A percentile compares a stretch with the other conserved stretches of the same genome.
These are phyloP conservation scores for Procavia capensis DNA, from an alignment of 2,113 vertebrate species.

Conservation along the genomic window DNA sequence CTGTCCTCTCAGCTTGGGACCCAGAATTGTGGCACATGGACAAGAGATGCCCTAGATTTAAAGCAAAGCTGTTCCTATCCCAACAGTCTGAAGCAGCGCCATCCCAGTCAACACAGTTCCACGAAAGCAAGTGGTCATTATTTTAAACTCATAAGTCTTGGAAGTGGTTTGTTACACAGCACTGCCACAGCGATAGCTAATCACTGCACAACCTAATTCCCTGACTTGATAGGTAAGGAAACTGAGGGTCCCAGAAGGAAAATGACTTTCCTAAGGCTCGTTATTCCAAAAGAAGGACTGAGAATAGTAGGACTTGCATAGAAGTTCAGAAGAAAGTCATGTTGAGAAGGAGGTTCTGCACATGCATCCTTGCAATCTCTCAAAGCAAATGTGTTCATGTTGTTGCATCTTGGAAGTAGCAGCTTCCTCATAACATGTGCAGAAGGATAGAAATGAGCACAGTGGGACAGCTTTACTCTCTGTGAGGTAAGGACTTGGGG, in stretches of 20 bases:
- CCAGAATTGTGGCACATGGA: not conserved
- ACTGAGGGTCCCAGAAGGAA: not conserved
- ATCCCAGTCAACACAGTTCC: not conserved
- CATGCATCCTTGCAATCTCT: not conserved
- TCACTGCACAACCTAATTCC: not conserved
- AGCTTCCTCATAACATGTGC: not conserved
- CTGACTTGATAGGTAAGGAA: not conserved
- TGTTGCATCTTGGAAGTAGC: not conserved
- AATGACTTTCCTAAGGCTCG: not conserved
- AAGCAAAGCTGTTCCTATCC: not conserved
- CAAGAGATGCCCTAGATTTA: not conserved
- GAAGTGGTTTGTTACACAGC: not conserved
- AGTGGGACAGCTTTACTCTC: not conserved
- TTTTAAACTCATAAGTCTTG: not conserved
- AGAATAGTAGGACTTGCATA: not conserved
- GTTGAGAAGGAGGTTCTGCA: not conserved
- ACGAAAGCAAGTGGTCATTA: not conserved
- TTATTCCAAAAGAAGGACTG: not conserved
- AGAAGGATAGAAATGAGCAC: not conserved
- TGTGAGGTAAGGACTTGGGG: accelerated
- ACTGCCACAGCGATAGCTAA: not conserved
- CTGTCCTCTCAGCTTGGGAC: not conserved
- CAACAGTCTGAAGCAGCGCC: not conserved
- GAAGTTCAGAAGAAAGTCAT: not conserved
- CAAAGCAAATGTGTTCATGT: not conserved